Evolutionary conservation across 2,888 invertebrate genomes (phyloP).

Genomic region (Drosophila tanythrix): DNA sequence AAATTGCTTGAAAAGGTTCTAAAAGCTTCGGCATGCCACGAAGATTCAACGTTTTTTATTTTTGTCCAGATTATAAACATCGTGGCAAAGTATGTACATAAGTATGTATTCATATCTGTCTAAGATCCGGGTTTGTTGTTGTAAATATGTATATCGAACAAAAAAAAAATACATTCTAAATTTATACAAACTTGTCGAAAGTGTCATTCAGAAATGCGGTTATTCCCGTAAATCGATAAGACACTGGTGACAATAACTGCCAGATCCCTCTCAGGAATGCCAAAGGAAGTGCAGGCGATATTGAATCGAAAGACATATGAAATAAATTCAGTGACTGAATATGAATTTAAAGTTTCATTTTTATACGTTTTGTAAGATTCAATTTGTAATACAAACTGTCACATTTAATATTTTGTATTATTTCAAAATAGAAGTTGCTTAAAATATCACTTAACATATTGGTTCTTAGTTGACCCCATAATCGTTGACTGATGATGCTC

Average conservation of each 20-base stretch:
- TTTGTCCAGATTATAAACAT: background rate
- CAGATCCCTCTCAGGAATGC: background rate
- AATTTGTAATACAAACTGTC: too few species aligned
- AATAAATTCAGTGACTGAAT: too few species aligned
- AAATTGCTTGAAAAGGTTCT: conserved; percentile 25
- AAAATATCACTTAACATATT: too few species aligned
- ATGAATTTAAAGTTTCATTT: too few species aligned
- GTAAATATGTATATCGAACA: conserved; percentile 54
- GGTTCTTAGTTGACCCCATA: too few species aligned
- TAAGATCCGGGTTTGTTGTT: conserved; percentile 42
- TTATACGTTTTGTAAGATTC: too few species aligned
- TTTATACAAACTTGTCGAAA: background rate
- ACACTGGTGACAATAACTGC: conserved; percentile 9
- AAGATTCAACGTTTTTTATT: conserved; percentile 26
- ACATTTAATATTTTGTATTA: too few species aligned
- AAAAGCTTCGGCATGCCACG: conserved; percentile 32
- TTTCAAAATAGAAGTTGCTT: too few species aligned
- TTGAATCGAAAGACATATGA: too few species aligned
- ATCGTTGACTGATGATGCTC: background rate
- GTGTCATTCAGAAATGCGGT: background rate
- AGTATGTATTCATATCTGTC: conserved; percentile 1
- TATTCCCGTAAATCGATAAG: too few species aligned
- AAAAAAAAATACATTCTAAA: conserved; percentile 17
- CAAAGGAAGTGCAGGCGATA: background rate
- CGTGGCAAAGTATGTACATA: conserved; percentile 18